A percentile compares a stretch with the other conserved stretches of the same genome.
These are phyloP conservation scores for Hypocryptadius cinnamomeus DNA, from an alignment of 2,113 vertebrate species.

Conservation along the genomic window DNA sequence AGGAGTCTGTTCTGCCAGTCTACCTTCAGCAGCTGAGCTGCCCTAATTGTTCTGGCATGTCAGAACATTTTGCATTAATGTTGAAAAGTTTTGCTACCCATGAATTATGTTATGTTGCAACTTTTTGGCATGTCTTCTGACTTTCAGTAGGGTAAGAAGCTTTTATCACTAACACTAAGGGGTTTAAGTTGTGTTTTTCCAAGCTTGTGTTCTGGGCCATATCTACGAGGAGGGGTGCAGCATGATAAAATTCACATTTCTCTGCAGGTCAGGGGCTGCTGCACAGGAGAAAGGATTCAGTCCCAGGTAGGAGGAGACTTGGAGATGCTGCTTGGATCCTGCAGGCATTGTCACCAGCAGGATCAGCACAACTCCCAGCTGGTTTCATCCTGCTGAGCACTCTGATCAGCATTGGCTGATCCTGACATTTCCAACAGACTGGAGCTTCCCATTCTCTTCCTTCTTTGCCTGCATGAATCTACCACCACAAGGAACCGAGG, in stretches of 20 bases:
- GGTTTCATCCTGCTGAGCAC: neutral
- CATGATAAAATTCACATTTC: neutral
- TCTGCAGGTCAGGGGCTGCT: neutral
- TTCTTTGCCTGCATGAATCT: neutral
- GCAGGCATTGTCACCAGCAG: neutral
- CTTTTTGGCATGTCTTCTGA: neutral
- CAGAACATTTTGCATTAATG: slow-evolving; percentile 6
- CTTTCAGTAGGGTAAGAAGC: neutral
- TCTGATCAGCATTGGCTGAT: neutral
- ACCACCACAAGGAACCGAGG: neutral
- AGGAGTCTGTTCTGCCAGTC: slow-evolving; percentile 4
- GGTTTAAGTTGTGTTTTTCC: neutral
- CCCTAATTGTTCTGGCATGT: slow-evolving; percentile 10
- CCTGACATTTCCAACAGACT: neutral
- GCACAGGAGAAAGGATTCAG: neutral
- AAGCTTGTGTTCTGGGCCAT: neutral
- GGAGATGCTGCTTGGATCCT: neutral
- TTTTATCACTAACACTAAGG: neutral
- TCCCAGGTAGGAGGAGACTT: neutral
- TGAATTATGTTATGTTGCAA: neutral
- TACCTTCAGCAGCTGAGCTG: slow-evolving; percentile 17
- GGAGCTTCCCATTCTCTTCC: neutral
- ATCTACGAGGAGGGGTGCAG: neutral
- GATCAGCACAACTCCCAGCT: neutral
- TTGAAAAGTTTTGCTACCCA: neutral